These are phyloP conservation scores for Meriones psammophilus DNA, from an alignment of 2,797 vertebrate genomes.

Conservation along the genomic window DNA sequence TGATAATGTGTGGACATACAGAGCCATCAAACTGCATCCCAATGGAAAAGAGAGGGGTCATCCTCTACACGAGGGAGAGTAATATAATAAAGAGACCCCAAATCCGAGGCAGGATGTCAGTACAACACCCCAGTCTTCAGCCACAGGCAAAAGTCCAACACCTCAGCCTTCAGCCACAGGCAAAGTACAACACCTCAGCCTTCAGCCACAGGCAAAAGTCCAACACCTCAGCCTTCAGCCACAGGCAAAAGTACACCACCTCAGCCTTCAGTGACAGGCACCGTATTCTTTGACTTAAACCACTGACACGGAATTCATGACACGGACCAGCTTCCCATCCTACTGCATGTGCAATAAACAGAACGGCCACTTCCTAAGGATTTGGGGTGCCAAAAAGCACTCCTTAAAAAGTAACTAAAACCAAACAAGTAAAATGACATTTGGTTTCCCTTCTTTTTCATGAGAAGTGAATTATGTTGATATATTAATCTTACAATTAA, in stretches of 20 bases:
- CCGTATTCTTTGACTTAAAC: not conserved
- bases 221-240: no score
- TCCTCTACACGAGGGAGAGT: not conserved
- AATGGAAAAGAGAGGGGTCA: not conserved
- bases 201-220: no score
- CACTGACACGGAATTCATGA: not conserved
- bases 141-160: no score
- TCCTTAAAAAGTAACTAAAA: conserved; percentile 3
- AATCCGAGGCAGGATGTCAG: not conserved
- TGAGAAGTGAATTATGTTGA: conserved; percentile 55
- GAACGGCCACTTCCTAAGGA: conserved; percentile 29
- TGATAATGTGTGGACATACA: no score
- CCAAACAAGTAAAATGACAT: not conserved
- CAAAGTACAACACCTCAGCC: no score
- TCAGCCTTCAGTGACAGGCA: not conserved
- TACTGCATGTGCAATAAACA: not conserved
- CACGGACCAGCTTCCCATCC: not conserved
- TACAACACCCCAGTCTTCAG: no score
- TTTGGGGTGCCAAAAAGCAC: not conserved
- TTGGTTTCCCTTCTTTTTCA: not conserved
- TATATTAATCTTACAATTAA: conserved; percentile 34
- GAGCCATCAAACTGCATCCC: not conserved
- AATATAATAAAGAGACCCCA: not conserved
- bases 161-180: no score
- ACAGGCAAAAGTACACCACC: no score